Base-by-base conservation (phyloP, 1,140 invertebrate genomes). In the Lerema accius region DNA sequence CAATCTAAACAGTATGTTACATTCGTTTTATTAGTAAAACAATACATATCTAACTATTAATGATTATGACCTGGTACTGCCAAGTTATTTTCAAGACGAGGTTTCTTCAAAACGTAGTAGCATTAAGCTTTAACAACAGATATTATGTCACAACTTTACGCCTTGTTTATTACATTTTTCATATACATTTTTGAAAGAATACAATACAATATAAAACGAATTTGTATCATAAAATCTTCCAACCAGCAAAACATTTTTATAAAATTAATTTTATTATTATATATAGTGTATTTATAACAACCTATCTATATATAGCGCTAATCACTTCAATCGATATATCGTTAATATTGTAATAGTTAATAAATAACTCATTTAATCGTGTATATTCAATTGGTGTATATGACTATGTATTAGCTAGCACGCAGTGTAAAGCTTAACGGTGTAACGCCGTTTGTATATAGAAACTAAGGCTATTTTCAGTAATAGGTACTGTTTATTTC, bases 381-480 rank as follows among this genome's bases (percentile, higher is more conserved):
- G 42, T 58, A 58, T 58, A 58, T 35, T 58, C 55, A 58, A 58
- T 43, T 58, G 55, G 42, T 58, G 45, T 46, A 37, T 50, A 58
- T 58, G 55, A 35, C 5, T 58, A 58, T 58, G 55, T 58, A 58
- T 46, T 17, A 58, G 55, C 55, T 58, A 58, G 55, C 42, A 58
- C 42, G 55, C 42, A 46, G 42, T 58, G 55, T 58, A 58, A 58
- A 58, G 55, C 55, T 46, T 43, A 58, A 58, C 55, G 55, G 55
- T 58, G 55, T 58, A 58, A 14, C 35, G 55, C 55, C 55, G 55
- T 58, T 58, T 58, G 55, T 58, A 45, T 58, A 58, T 46, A 58
- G 19, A 56, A 56, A 56, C 53, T 56, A 45, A 56, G 35, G 40
- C 53, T 56, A 56, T 45, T 4, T 56, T 32, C 11, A 56, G 40